Conservation (phyloP, 2,888 invertebrate genomes). For the Phalera bucephala region DNA sequence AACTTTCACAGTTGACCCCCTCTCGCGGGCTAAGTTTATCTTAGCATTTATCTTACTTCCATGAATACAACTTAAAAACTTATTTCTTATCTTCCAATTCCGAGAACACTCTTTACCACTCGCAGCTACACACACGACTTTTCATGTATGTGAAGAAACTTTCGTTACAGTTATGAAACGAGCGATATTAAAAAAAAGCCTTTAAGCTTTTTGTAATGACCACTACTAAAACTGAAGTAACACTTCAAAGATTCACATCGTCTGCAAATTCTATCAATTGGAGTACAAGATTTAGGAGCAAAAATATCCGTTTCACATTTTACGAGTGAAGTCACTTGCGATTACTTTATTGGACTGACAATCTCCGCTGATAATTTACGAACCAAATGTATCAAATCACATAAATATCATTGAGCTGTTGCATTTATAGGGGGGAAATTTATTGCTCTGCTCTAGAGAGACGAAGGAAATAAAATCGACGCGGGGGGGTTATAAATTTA, state of each 20-base stretch:
- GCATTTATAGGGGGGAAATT: conserved; percentile 25
- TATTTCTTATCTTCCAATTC: conserved; percentile 59
- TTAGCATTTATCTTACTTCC: conserved; percentile 69
- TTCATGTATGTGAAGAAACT: conserved; percentile 15
- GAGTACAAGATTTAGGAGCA: background rate
- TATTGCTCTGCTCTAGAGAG: conserved; percentile 28
- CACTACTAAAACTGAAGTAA: background rate
- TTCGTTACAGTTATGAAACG: conserved; percentile 12
- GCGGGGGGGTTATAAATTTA: conserved; percentile 51
- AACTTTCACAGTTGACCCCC: conserved; percentile 54
- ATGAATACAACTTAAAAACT: conserved; percentile 62
- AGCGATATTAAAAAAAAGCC: conserved; percentile 1
- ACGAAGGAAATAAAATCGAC: conserved; percentile 51
- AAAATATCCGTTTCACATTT: background rate
- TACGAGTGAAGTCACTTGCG: background rate
- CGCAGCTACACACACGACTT: conserved; percentile 27
- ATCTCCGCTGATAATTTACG: conserved; percentile 11
- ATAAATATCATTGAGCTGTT: conserved; percentile 14
- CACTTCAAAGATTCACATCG: background rate
- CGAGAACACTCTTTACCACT: conserved; percentile 46
- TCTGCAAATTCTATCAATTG: background rate
- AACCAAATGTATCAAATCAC: conserved; percentile 13
- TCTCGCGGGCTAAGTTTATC: conserved; percentile 55
- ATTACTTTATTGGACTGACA: conserved; percentile 1
- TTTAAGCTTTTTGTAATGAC: background rate